Conservation (phyloP, 2,113 vertebrate genomes). For the Daubentonia madagascariensis region DNA sequence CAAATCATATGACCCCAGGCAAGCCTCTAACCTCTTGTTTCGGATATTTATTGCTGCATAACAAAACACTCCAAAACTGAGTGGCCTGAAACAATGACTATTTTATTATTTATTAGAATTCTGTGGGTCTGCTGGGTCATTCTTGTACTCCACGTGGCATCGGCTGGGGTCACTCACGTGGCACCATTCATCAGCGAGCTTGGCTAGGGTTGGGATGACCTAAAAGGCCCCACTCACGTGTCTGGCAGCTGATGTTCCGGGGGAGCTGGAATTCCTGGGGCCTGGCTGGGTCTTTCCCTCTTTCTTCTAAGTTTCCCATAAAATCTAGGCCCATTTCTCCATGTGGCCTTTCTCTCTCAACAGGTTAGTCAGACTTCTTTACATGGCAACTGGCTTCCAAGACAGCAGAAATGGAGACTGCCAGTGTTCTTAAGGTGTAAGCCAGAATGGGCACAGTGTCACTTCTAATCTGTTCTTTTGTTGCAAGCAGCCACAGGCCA, state of each 20-base stretch:
- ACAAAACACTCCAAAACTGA: neutral
- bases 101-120: neutral
- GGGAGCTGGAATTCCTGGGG: neutral
- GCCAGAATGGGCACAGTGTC: neutral
- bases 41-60: neutral
- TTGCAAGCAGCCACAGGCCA: neutral
- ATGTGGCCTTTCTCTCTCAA: neutral
- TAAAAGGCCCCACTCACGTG: neutral
- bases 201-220: neutral
- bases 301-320: conserved; percentile 1
- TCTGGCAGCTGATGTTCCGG: neutral
- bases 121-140: neutral
- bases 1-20: neutral
- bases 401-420: neutral
- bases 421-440: neutral
- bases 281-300: neutral
- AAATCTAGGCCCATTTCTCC: neutral
- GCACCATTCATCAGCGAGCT: neutral
- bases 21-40: neutral
- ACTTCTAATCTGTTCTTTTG: neutral
- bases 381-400: neutral
- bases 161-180: neutral
- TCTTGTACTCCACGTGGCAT: neutral
- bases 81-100: neutral
- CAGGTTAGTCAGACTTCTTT: neutral